A percentile compares a stretch with the other conserved stretches of the same genome.
These are phyloP conservation scores for Tricholauxania praeusta DNA, from an alignment of 2,888 invertebrate species.

Conservation along the genomic window DNA sequence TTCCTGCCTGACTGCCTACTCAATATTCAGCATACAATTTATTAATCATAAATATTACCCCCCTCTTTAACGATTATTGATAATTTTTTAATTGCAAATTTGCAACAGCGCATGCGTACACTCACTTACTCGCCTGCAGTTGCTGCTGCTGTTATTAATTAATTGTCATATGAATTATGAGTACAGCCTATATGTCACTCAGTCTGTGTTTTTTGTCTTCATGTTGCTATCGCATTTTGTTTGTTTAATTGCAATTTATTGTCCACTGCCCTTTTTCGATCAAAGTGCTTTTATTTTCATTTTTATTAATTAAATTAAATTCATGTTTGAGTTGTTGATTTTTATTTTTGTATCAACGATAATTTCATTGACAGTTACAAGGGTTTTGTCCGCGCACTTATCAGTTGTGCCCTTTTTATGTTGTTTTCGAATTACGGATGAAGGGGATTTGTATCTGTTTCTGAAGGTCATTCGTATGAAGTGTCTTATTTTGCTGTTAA, in stretches of 20 bases:
- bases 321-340: neutral
- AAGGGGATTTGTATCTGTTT: neutral
- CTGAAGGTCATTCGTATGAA: neutral
- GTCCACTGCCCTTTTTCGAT: neutral
- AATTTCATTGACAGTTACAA: conserved; percentile 8
- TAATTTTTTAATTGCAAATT: conserved; percentile 12
- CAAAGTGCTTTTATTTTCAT: neutral
- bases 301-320: conserved; percentile 2
- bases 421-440: neutral
- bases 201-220: neutral
- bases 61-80: neutral
- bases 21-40: neutral
- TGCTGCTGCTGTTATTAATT: conserved; percentile 17
- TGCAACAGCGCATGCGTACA: too few species aligned
- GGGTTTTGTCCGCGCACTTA: neutral
- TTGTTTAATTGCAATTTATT: conserved; percentile 13
- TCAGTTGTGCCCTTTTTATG: conserved; percentile 7
- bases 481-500: neutral
- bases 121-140: neutral
- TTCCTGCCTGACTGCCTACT: neutral
- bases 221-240: conserved; percentile 3
- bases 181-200: neutral
- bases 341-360: neutral
- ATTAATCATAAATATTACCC: neutral
- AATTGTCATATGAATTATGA: conserved; percentile 27